phyloP scores from a whole-genome alignment of 2,113 vertebrate species.

The Propithecus coquereli region DNA sequence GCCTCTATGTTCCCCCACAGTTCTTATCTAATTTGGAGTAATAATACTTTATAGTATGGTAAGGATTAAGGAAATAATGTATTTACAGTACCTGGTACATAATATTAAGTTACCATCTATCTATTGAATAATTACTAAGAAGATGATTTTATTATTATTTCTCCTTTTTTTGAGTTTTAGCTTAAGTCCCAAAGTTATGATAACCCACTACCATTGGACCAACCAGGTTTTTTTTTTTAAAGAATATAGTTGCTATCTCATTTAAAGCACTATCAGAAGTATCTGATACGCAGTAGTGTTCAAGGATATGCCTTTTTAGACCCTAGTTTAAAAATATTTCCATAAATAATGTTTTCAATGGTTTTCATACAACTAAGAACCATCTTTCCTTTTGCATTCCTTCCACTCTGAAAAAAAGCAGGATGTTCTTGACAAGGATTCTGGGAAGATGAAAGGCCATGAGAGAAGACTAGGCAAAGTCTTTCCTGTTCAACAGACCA shows the following conservation, averaged over 20 bases:
- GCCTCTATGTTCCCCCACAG: background rate
- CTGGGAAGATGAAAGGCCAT: slow-evolving; percentile 62
- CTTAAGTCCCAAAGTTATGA: background rate
- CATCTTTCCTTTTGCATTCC: slow-evolving; percentile 43
- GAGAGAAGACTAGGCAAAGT: slow-evolving; percentile 69
- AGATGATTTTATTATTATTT: background rate
- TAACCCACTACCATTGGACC: no score
- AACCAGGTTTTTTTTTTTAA: background rate
- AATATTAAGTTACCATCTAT: background rate
- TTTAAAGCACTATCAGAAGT: background rate
- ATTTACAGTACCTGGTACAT: background rate
- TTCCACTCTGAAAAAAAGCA: slow-evolving; percentile 55
- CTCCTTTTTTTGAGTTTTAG: background rate
- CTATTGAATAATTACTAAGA: slow-evolving; percentile 13
- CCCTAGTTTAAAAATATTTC: slow-evolving; percentile 37
- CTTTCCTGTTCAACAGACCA: slow-evolving; percentile 57
- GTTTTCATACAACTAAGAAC: slow-evolving; percentile 35
- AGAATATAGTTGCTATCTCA: background rate
- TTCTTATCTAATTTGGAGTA: slow-evolving; percentile 23
- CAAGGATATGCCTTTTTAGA: background rate
- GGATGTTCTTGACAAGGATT: slow-evolving; percentile 52
- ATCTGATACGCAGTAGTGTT: background rate
- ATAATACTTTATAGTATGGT: slow-evolving; percentile 12
- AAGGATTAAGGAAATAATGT: slow-evolving; percentile 8
- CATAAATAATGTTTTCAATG: slow-evolving; percentile 11